A percentile compares a stretch with the other conserved stretches of the same genome.
Evolutionary conservation across 2,113 vertebrate genomes (phyloP).

Genomic region (Crotalus viridis): DNA sequence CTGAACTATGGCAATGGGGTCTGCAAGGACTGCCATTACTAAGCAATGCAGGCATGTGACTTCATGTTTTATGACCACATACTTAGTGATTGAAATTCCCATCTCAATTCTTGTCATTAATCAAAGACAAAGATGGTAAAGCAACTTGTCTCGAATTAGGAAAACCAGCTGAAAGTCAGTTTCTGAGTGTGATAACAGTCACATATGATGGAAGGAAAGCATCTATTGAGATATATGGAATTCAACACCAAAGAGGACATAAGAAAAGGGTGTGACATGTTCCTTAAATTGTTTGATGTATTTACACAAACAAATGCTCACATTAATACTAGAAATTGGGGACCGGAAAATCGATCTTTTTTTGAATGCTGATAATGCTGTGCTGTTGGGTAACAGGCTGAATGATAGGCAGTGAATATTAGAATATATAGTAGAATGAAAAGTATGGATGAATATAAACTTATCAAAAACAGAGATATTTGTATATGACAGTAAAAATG

Average conservation of each 20-base stretch:
- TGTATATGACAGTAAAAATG: not conserved
- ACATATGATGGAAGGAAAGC: not conserved
- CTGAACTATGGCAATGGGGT: too few species aligned
- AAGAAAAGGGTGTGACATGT: not conserved
- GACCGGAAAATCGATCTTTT: not conserved
- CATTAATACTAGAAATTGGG: not conserved
- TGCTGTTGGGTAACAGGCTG: not conserved
- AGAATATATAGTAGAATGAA: not conserved
- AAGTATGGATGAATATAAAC: not conserved
- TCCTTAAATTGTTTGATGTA: not conserved
- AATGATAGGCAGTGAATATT: not conserved
- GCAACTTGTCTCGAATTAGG: not conserved
- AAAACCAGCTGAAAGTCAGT: not conserved
- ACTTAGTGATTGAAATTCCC: not conserved
- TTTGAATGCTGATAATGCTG: not conserved
- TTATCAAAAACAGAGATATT: not conserved
- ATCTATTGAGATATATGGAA: not conserved
- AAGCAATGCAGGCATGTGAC: not conserved
- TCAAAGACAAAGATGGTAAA: not conserved
- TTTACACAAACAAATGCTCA: not conserved
- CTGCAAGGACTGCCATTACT: too few species aligned
- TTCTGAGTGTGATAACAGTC: not conserved
- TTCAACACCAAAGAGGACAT: not conserved
- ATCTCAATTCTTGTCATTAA: not conserved
- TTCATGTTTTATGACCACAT: not conserved